phyloP scores from a whole-genome alignment of 2,888 invertebrate genomes.

The Caenorhabditis sulstoni region DNA sequence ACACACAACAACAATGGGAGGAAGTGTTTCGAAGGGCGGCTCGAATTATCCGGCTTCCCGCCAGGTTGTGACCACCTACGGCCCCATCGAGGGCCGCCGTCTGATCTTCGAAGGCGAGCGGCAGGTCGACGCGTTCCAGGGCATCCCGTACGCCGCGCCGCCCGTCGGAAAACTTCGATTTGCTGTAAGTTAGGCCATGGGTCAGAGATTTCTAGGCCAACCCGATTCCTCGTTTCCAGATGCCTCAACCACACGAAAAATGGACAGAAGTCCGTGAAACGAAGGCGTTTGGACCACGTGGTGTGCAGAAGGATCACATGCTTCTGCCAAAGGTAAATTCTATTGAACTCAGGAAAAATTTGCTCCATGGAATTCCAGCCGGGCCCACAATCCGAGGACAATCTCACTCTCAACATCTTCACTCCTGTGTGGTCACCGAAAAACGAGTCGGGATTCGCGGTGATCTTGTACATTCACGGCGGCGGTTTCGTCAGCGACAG shows the following conservation, averaged over 20 bases:
- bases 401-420: constrained; percentile 68
- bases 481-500: constrained; percentile 67
- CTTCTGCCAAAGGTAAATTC: constrained; percentile 28
- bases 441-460: constrained; percentile 61
- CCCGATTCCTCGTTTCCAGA: constrained; percentile 24
- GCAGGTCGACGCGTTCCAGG: constrained; percentile 69
- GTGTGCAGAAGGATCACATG: constrained; percentile 58
- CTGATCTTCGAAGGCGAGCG: constrained; percentile 66
- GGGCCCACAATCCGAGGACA: constrained; percentile 64
- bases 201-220: not conserved
- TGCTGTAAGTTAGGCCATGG: constrained; percentile 39
- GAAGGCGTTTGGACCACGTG: constrained; percentile 63
- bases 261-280: constrained; percentile 64
- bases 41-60: constrained; percentile 59
- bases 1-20: constrained; percentile 7
- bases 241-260: constrained; percentile 60
- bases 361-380: not conserved
- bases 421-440: constrained; percentile 65
- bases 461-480: constrained; percentile 68
- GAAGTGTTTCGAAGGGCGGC: constrained; percentile 25
- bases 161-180: constrained; percentile 68
- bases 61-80: constrained; percentile 63
- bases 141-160: constrained; percentile 68
- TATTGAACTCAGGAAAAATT: too few species aligned
- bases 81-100: constrained; percentile 67